A percentile compares a stretch with the other conserved stretches of the same genome.
Evolutionary conservation across 2,797 vertebrate genomes (phyloP).

Genomic region (Micropoecilia bifurca): DNA sequence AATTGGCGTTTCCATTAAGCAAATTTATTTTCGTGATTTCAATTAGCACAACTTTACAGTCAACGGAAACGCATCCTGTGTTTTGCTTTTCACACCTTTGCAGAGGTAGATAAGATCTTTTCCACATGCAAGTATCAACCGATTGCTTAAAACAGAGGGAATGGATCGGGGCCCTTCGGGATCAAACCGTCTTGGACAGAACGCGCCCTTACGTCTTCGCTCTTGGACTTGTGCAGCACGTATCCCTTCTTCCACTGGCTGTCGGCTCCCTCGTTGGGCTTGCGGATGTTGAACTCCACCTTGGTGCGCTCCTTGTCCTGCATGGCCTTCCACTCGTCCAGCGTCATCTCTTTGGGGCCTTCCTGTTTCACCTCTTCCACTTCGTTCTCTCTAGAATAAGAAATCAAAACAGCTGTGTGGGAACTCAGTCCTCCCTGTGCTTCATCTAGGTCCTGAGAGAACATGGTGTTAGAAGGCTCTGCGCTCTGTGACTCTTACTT

Average conservation of each 20-base stretch:
- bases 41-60: too few relatives aligned
- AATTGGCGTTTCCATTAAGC: too few relatives aligned
- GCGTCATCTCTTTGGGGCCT: conserved; percentile 98
- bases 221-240: conserved; percentile 99
- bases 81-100: too few relatives aligned
- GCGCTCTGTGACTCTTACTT: conserved; percentile 85
- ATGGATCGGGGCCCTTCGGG: background rate
- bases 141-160: background rate
- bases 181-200: too few relatives aligned
- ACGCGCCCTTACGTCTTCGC: conserved; percentile 88
- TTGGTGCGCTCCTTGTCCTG: conserved; percentile 98
- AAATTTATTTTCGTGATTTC: too few relatives aligned
- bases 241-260: conserved; percentile 99
- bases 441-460: conserved; percentile 17
- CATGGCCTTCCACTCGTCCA: conserved; percentile 99
- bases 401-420: conserved; percentile 27
- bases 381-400: conserved; percentile 91
- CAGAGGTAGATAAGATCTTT: too few relatives aligned
- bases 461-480: too few relatives aligned
- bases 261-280: conserved; percentile 97
- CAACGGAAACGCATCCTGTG: too few relatives aligned
- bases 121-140: background rate
- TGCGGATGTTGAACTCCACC: conserved; percentile 99
- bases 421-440: conserved; percentile 30
- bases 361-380: conserved; percentile 97